Base-by-base conservation (phyloP, 35 echinoderm and acorn worm species). In the Antedon bifida region DNA sequence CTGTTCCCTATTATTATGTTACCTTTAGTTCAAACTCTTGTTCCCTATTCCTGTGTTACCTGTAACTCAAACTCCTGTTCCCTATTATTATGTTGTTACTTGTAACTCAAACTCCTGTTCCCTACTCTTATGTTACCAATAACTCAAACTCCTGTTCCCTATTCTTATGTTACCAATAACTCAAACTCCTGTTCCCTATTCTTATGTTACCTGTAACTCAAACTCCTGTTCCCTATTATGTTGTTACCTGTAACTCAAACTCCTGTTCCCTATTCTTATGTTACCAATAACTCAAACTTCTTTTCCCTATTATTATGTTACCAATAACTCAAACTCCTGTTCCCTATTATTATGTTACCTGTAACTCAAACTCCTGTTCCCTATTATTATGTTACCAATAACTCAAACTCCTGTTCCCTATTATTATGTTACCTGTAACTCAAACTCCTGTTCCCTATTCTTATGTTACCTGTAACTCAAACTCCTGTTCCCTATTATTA, bases 261-360 rank as follows among this genome's bases (percentile, higher is more conserved):
- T 88, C 87, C 30, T 84, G 84, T 77, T 96, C 93, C 73, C 86
- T 91, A 42, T 89, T 96, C 74, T 96, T 96, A n/a, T n/a, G n/a
- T n/a, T 42, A 96, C 93, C 93, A 91, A 89, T 29, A 96, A 78
- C 11, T 85, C 86, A 39, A 80, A 85, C 7, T 88, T 83, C 30
- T 84, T 81, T 77, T 96, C 93, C 73, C 86, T 91, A 42, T 89
- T 96, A n/a, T n/a, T n/a, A n/a, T n/a, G n/a, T n/a, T 42, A 96
- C 93, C 93, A 91, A 89, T 29, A 96, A 78, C 11, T 85, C 86
- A 39, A 80, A 85, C 7, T 88, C 87, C 30, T 84, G 84, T 77
- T 96, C 93, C 73, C 86, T 91, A 42, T 89, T 96, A n/a, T n/a
- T n/a, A n/a, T n/a, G n/a, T n/a, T 42, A 96, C 93, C 93, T 96